Evolutionary conservation across 2,797 vertebrate species (phyloP), one percentile per base, ranked within the genome.

Genomic region (Streptopelia turtur): DNA sequence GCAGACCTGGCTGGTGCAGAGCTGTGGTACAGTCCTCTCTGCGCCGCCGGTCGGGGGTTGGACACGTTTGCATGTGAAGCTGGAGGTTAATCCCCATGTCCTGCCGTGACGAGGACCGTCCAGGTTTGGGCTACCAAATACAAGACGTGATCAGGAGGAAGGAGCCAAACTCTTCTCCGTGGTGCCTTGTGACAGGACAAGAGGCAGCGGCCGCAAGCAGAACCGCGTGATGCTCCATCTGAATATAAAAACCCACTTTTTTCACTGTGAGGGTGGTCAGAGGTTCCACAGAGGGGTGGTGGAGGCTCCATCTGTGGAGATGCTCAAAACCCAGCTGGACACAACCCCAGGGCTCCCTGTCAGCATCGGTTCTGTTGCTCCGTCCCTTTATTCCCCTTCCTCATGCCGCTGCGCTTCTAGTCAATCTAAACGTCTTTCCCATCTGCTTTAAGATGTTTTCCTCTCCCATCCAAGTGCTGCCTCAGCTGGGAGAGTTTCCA

Each of bases 201-300:
- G 4, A 71, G 49, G 59, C 39, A 56, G 0, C 9, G 41, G 33
- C 20, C 55, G 66, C 18, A 8, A 53, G 21, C 0, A 4, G 68
- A 55, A 55, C 31, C 0, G 0, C 0, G 0, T 7, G 41, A 8
- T 50, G 27, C 22, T 87, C 31, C 52, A 28, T 35, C 43, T 65
- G 55, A 60, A 49, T 25, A 2, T 8, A 37, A 14, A 27, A 82
- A 91, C 5, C 1, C 3, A 45, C 1, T 27, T 53, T 71, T 55
- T 55, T n/a, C 25, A 5, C 31, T 22, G 7, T 37, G 50, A 23
- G 7, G 2, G 16, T 14, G 28, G 9, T 27, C 2, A 1, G 21
- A 35, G 25, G 24, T 60, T 82, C n/a, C 35, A 13, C 37, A 31
- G 61, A 37, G n/a, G 4, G 5, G 18, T 15, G 47, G 8, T 20